Evolutionary conservation across 2,797 vertebrate genomes (phyloP).

Genomic region (Sphaeramia orbicularis): DNA sequence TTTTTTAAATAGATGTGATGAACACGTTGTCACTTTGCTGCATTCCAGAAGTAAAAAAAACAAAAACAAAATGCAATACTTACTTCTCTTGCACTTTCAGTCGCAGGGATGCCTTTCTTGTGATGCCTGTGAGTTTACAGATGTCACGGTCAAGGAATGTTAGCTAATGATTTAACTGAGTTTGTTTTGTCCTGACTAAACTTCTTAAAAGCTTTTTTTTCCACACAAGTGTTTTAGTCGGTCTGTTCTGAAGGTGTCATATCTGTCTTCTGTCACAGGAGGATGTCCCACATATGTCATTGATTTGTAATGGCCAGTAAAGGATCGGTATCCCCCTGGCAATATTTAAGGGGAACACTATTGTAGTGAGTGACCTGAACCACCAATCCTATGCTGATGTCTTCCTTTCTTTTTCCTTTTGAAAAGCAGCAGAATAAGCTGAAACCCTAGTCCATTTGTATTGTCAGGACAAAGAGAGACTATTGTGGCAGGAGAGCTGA

Average conservation of each 20-base stretch:
- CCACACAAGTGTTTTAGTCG: not conserved
- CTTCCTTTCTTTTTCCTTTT: slow-evolving; percentile 84
- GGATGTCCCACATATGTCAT: slow-evolving; percentile 61
- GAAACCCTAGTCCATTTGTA: slow-evolving; percentile 87
- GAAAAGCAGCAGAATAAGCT: slow-evolving; percentile 88
- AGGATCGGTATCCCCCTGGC: slow-evolving; percentile 58
- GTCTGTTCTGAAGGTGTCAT: slow-evolving; percentile 23
- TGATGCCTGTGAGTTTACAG: not conserved
- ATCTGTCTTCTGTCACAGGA: slow-evolving; percentile 44
- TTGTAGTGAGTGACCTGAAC: slow-evolving; percentile 75
- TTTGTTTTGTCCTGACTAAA: slow-evolving; percentile 13
- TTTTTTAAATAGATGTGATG: slow-evolving; percentile 33
- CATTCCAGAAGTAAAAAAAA: slow-evolving; percentile 43
- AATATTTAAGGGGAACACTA: slow-evolving; percentile 67
- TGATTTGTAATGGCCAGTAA: slow-evolving; percentile 44
- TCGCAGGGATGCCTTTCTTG: slow-evolving; percentile 14
- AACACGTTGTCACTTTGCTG: slow-evolving; percentile 26
- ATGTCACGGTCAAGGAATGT: slow-evolving; percentile 26
- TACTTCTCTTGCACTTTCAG: slow-evolving; percentile 31
- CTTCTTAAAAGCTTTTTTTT: not conserved
- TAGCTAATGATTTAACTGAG: not conserved
- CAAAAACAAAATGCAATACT: slow-evolving; percentile 17
- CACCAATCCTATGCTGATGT: slow-evolving; percentile 82
- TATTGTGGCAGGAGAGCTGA: slow-evolving; percentile 70
- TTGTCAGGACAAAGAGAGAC: slow-evolving; percentile 83